Evolutionary conservation across 1,140 invertebrate genomes (phyloP).

Genomic region (Pomacea maculata): DNA sequence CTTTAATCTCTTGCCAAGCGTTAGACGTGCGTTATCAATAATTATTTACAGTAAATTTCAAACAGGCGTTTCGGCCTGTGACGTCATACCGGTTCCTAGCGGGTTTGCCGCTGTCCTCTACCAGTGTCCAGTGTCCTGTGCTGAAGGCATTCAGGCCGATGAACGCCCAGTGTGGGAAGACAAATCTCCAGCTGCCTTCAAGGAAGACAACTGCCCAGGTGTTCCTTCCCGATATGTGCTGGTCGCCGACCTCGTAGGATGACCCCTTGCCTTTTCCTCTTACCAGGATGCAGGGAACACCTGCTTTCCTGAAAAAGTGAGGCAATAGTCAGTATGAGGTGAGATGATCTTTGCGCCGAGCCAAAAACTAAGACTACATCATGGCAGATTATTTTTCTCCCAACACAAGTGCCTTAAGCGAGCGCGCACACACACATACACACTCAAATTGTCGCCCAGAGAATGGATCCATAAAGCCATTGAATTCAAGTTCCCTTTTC

Average conservation of each 20-base stretch:
- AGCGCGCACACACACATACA: no score
- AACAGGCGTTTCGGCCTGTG: no score
- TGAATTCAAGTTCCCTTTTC: no score
- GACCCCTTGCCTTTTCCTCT: not conserved
- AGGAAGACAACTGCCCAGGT: constrained; percentile 2
- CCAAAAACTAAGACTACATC: no score
- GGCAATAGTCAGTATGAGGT: no score
- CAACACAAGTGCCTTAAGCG: no score
- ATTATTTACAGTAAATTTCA: no score
- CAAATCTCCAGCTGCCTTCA: not conserved
- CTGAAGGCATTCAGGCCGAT: not conserved
- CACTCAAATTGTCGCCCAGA: no score
- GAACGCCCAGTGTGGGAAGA: constrained; percentile 6
- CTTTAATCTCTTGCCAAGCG: not conserved
- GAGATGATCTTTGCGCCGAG: no score
- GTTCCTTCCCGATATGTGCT: not conserved
- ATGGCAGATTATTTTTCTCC: no score
- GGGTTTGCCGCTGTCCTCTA: constrained; percentile 4
- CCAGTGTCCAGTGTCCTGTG: not conserved
- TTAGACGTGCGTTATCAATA: not conserved
- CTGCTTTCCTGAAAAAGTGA: not conserved
- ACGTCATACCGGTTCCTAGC: not conserved
- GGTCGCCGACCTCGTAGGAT: not conserved
- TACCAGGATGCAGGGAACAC: not conserved
- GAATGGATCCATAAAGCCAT: no score